Evolutionary conservation across 1,140 invertebrate species (phyloP).

Genomic region (Lucilia cuprina): DNA sequence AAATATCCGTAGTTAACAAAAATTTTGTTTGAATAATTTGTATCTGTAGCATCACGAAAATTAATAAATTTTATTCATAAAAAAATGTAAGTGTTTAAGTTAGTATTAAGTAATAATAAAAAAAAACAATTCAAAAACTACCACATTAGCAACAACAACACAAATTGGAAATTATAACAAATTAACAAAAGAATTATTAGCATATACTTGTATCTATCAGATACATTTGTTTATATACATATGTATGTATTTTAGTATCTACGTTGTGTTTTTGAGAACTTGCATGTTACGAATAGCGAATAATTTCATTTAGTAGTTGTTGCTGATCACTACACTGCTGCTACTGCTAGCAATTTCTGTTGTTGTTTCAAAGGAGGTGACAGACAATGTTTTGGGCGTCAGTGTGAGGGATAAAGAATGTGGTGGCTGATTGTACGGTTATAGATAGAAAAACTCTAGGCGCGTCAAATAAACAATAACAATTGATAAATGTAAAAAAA

Average conservation of each 20-base stretch:
- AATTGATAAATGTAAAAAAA: background rate
- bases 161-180: no score
- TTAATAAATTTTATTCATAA: background rate
- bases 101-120: background rate
- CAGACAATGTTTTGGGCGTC: background rate
- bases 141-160: background rate
- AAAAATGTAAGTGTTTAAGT: background rate
- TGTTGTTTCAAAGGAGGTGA: background rate
- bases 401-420: no score
- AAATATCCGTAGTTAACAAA: background rate
- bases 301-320: background rate
- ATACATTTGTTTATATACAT: no score
- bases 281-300: background rate
- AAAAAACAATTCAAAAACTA: background rate
- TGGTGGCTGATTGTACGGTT: background rate
- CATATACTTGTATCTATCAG: no score
- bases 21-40: background rate
- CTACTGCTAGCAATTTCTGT: background rate
- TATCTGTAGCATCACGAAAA: background rate
- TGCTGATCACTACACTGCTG: background rate
- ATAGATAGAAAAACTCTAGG: background rate
- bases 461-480: slow-evolving; percentile 23
- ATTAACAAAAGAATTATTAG: no score
- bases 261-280: background rate
- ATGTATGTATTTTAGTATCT: no score